Evolutionary conservation across 2,888 invertebrate species (phyloP).

Genomic region (Liopterus haemorrhoidalis): DNA sequence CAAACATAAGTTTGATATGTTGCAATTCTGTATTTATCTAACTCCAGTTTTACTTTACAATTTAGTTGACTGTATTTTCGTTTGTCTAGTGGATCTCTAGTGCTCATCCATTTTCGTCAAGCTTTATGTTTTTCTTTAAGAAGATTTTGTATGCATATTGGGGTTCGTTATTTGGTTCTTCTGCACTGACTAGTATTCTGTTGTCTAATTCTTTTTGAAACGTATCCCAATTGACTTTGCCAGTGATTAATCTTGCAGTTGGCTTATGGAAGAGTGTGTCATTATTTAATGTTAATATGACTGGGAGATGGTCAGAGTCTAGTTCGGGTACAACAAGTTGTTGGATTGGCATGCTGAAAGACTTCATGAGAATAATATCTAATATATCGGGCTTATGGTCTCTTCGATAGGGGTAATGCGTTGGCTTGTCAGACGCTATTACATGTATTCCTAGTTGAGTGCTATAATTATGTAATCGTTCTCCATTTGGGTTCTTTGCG

Average conservation of each 20-base stretch:
- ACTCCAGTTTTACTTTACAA: no score
- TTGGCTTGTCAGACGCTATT: conserved; percentile 5
- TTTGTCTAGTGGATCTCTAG: no score
- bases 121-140: no score
- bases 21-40: no score
- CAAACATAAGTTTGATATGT: no score
- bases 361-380: conserved; percentile 9
- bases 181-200: neutral
- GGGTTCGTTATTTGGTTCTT: neutral
- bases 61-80: no score
- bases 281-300: conserved; percentile 12
- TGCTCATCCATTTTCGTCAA: no score
- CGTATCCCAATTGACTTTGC: conserved; percentile 2
- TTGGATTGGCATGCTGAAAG: neutral
- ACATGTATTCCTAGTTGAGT: neutral
- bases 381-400: conserved; percentile 17
- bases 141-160: no score
- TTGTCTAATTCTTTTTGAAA: conserved; percentile 2
- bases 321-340: conserved; percentile 11
- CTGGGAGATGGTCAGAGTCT: conserved; percentile 17
- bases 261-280: conserved; percentile 5
- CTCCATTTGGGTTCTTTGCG: conserved; percentile 17
- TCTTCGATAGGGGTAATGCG: conserved; percentile 11
- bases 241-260: conserved; percentile 5
- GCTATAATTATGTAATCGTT: conserved; percentile 8